These are phyloP conservation scores for Agrochola lychnidis DNA, from an alignment of 2,888 invertebrate genomes.

Conservation along the genomic window DNA sequence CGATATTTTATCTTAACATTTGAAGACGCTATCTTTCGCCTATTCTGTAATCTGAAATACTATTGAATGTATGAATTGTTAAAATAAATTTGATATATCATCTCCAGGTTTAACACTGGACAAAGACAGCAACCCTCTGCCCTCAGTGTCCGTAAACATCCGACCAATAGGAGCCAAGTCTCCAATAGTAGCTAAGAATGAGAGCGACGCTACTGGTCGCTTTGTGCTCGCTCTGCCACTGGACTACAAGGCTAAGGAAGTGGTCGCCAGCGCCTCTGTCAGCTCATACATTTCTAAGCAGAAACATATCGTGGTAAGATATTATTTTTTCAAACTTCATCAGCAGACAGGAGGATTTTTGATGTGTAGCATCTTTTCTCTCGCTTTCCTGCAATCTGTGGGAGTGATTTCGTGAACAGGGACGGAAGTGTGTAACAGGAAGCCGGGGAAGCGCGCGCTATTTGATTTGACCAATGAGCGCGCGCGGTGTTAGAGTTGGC, in stretches of 20 bases:
- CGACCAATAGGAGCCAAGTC: slow-evolving; percentile 81
- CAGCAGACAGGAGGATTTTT: too few species aligned
- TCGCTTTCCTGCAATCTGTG: too few species aligned
- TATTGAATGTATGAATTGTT: background rate
- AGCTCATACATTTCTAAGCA: slow-evolving; percentile 91
- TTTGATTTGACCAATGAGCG: too few species aligned
- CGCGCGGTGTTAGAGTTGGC: too few species aligned
- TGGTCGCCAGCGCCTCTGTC: slow-evolving; percentile 90
- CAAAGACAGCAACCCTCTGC: slow-evolving; percentile 90
- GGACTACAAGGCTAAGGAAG: slow-evolving; percentile 81
- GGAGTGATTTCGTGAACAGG: too few species aligned
- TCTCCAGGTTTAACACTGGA: slow-evolving; percentile 91
- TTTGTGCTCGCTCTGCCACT: slow-evolving; percentile 87
- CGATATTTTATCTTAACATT: background rate
- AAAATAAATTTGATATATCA: background rate
- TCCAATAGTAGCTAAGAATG: slow-evolving; percentile 72
- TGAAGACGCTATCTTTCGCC: background rate
- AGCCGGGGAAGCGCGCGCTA: too few species aligned
- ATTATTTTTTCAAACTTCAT: background rate
- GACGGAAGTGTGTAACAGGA: too few species aligned
- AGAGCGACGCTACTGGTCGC: slow-evolving; percentile 84
- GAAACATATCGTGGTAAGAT: slow-evolving; percentile 86
- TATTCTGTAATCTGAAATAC: background rate
- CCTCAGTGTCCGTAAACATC: slow-evolving; percentile 86
- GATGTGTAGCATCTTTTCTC: too few species aligned